phyloP scores from a whole-genome alignment of 2,113 vertebrate species.

The Eupsittula cactorum region DNA sequence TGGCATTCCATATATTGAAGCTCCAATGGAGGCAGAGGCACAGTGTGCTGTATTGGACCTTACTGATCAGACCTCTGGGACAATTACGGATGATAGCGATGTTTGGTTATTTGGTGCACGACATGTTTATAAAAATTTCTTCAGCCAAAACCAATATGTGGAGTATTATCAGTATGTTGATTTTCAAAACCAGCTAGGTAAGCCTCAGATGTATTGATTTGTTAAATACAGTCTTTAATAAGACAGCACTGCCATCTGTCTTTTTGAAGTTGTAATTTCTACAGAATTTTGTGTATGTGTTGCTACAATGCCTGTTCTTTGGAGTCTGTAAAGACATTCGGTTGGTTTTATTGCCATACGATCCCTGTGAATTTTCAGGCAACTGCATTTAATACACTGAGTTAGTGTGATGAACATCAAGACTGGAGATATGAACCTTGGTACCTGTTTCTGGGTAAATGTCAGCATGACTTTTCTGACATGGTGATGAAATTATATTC shows the following conservation, averaged over 20 bases:
- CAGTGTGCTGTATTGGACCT: conserved; percentile 91
- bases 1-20: conserved; percentile 90
- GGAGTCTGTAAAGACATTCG: not conserved
- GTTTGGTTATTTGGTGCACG: conserved; percentile 96
- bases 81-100: conserved; percentile 97
- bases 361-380: not conserved
- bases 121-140: conserved; percentile 97
- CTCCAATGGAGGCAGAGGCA: conserved; percentile 95
- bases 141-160: conserved; percentile 90
- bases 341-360: not conserved
- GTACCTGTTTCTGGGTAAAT: not conserved
- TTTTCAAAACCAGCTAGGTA: conserved; percentile 92
- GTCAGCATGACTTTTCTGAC: not conserved
- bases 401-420: not conserved
- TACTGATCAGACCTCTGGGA: conserved; percentile 90
- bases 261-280: not conserved
- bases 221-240: not conserved
- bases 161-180: conserved; percentile 91
- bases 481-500: not conserved
- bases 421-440: not conserved
- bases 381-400: not conserved
- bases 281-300: not conserved
- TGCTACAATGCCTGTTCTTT: not conserved
- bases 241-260: not conserved
- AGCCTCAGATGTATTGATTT: conserved; percentile 23